Evolutionary conservation across 2,888 invertebrate genomes (phyloP), one percentile per base, ranked within the genome.

Genomic region (Ditylenchus weischeri): DNA sequence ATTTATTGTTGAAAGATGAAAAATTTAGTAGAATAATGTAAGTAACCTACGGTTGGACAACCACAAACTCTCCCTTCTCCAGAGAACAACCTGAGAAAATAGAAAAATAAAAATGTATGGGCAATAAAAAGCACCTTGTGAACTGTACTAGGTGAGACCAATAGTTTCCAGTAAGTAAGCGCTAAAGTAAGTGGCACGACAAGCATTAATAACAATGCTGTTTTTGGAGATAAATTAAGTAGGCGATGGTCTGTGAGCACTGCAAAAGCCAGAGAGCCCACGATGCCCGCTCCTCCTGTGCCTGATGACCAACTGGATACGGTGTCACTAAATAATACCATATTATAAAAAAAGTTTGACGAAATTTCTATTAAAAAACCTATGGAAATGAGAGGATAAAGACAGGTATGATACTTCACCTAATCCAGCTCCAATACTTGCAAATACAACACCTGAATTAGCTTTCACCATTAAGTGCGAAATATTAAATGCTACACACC

Each of bases 381-480:
- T 88, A 74, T 88, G 86, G 81, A 87, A 91, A 76, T 87, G 87
- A 3, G 90, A 87, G 64, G 90, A 88, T 79, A 90, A 89, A 65
- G 89, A 87, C 23, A 91, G 85, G 74, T 90, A 88, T 11, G 90
- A 89, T 5, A 89, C 88, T 85, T 91, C 91, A 29, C 91, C 91
- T 54, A 92, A 85, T 35, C 91, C 91, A 49, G 89, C 88, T 72
- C 89, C 88, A 47, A 90, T 85, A 21, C 91, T 90, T 15, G 90
- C 90, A 69, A 88, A 84, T 6, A 89, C 86, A 23, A 91, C 91
- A 62, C 86, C 86, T 84, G 72, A 51, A 43, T 3, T 15, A 8
- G 43, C 8, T 10, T 1, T 13, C 11, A 3, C 43, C 43, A 43
- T 43, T 43, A n/a, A 43, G 43, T 13, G 15, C 15, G 57, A 13